Evolutionary conservation across 2,113 vertebrate genomes (phyloP).

Genomic region (Suncus etruscus): DNA sequence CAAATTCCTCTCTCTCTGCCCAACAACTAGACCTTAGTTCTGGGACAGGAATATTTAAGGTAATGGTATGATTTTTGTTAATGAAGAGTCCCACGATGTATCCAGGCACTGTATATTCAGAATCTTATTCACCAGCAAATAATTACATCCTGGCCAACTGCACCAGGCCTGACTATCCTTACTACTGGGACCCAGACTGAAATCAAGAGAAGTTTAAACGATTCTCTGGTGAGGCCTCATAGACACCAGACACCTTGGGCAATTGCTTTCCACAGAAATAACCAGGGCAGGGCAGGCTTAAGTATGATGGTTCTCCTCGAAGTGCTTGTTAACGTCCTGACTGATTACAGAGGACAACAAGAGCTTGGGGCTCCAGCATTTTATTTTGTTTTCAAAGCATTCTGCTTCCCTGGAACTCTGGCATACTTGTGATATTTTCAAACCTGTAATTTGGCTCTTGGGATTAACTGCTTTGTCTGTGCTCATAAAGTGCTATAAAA

Average conservation of each 20-base stretch:
- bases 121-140: neutral
- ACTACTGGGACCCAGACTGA: no score
- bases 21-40: neutral
- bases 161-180: neutral
- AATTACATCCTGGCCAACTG: neutral
- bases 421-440: conserved; percentile 65
- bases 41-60: neutral
- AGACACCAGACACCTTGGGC: no score
- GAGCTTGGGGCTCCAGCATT: conserved; percentile 51
- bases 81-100: neutral
- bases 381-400: conserved; percentile 67
- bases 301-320: neutral
- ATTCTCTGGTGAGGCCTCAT: neutral
- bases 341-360: conserved; percentile 19
- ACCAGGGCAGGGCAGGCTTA: neutral
- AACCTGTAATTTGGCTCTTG: conserved; percentile 74
- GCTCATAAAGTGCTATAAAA: conserved; percentile 77
- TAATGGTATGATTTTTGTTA: neutral
- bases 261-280: neutral
- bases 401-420: conserved; percentile 29
- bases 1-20: fast-evolving
- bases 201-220: no score
- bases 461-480: conserved; percentile 81
- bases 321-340: neutral
- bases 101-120: neutral